Evolutionary conservation across 2,797 vertebrate species (phyloP).

Genomic region (Siniperca undulata): DNA sequence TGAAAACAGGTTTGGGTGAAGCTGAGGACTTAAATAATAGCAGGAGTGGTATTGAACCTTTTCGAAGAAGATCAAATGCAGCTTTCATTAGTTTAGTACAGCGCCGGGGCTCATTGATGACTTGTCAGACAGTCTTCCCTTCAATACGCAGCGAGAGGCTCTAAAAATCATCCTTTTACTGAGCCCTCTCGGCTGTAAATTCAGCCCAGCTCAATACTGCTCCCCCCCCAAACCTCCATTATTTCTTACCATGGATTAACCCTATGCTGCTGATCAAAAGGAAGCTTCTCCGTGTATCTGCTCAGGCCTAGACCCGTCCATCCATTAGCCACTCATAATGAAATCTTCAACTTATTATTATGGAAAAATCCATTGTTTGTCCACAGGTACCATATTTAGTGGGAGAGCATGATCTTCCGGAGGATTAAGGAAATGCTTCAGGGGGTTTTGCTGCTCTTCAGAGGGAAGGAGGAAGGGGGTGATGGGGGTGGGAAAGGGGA

Average conservation of each 20-base stretch:
- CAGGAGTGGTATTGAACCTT: conserved; percentile 87
- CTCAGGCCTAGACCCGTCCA: conserved; percentile 66
- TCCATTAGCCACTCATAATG: conserved; percentile 83
- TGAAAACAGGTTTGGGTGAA: conserved; percentile 86
- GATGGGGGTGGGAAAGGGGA: conserved; percentile 63
- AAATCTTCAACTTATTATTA: conserved; percentile 84
- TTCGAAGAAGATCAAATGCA: conserved; percentile 87
- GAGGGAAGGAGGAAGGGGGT: conserved; percentile 57
- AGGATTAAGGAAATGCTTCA: conserved; percentile 83
- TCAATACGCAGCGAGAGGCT: conserved; percentile 86
- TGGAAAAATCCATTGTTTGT: conserved; percentile 87
- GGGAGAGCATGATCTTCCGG: conserved; percentile 81
- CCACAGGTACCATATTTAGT: conserved; percentile 85
- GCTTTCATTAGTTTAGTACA: conserved; percentile 90
- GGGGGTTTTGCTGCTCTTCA: conserved; percentile 80
- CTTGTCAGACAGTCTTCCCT: conserved; percentile 88
- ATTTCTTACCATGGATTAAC: conserved; percentile 85
- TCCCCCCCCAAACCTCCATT: conserved; percentile 74
- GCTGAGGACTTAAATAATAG: conserved; percentile 88
- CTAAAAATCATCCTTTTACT: conserved; percentile 88
- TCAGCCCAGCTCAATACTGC: conserved; percentile 84
- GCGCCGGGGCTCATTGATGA: conserved; percentile 87
- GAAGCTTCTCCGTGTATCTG: conserved; percentile 73
- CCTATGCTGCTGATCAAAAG: conserved; percentile 84
- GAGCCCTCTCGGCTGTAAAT: conserved; percentile 87